Percentiles rank a stretch among this genome's conserved stretches.
These are phyloP conservation scores for Gymnogyps californianus DNA, from an alignment of 2,113 vertebrate genomes.

Conservation along the genomic window DNA sequence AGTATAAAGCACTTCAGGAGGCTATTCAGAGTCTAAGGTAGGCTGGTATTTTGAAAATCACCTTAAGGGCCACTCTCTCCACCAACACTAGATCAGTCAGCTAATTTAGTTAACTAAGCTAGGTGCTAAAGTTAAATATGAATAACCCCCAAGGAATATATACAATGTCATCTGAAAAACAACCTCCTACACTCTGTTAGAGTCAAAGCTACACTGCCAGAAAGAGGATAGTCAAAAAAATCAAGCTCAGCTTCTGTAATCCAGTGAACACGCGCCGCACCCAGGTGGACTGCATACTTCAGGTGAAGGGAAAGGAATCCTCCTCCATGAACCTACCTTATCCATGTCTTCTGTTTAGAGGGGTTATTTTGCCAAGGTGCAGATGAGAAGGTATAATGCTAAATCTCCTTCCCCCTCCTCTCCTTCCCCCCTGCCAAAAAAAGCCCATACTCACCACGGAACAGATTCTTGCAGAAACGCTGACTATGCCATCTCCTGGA, in stretches of 20 bases:
- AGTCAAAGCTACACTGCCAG: neutral
- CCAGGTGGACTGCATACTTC: rapidly evolving
- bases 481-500: neutral
- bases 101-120: neutral
- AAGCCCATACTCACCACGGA: neutral
- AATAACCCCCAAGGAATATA: neutral
- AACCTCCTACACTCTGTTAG: neutral
- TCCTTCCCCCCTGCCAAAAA: neutral
- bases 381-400: neutral
- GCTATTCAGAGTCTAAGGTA: neutral
- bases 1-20: neutral
- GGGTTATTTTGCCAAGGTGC: neutral
- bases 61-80: neutral
- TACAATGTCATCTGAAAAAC: neutral
- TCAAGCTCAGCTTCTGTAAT: neutral
- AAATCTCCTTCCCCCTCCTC: neutral
- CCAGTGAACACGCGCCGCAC: rapidly evolving
- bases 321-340: neutral
- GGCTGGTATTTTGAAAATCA: neutral
- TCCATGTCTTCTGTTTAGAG: neutral
- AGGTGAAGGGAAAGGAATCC: neutral
- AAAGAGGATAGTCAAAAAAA: neutral
- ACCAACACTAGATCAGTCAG: neutral
- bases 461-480: neutral
- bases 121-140: neutral